Conservation (phyloP, 2,888 invertebrate genomes). For the Odontothrips loti region DNA sequence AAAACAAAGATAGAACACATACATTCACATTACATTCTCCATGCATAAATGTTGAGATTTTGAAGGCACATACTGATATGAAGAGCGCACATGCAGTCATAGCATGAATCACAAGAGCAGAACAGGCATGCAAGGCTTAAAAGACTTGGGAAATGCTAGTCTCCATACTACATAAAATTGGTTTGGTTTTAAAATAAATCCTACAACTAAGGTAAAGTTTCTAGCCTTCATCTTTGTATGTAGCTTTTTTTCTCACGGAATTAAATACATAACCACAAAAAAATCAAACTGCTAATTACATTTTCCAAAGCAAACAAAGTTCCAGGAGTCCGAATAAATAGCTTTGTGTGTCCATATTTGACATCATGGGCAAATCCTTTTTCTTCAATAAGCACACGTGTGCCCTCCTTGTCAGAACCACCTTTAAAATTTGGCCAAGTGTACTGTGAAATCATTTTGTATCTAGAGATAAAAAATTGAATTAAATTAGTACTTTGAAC, state of each 20-base stretch:
- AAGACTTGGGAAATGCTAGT: slow-evolving; percentile 27
- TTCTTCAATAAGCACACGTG: slow-evolving; percentile 76
- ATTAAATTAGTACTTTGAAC: slow-evolving; percentile 4
- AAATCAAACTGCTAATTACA: slow-evolving; percentile 42
- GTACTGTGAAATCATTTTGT: slow-evolving; percentile 93
- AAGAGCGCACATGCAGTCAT: neutral
- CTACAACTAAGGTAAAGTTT: too few relatives aligned
- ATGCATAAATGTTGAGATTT: slow-evolving; percentile 10
- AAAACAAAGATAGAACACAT: slow-evolving; percentile 34
- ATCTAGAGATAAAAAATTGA: slow-evolving; percentile 49
- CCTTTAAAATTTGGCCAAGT: slow-evolving; percentile 96
- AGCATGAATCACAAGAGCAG: neutral
- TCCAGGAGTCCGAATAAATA: slow-evolving; percentile 89
- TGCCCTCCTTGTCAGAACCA: slow-evolving; percentile 74
- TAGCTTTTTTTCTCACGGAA: neutral
- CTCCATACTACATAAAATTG: neutral
- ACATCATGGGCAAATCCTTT: slow-evolving; percentile 75
- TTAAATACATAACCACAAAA: neutral
- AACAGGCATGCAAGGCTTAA: slow-evolving; percentile 27
- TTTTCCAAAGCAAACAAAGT: slow-evolving; percentile 87
- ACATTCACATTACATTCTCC: slow-evolving; percentile 16
- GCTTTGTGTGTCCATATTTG: slow-evolving; percentile 91
- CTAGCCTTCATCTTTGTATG: too few relatives aligned
- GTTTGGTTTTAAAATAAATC: too few relatives aligned
- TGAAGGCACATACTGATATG: neutral